Conservation (phyloP, 2,113 vertebrate species). For the Mesitornis unicolor region DNA sequence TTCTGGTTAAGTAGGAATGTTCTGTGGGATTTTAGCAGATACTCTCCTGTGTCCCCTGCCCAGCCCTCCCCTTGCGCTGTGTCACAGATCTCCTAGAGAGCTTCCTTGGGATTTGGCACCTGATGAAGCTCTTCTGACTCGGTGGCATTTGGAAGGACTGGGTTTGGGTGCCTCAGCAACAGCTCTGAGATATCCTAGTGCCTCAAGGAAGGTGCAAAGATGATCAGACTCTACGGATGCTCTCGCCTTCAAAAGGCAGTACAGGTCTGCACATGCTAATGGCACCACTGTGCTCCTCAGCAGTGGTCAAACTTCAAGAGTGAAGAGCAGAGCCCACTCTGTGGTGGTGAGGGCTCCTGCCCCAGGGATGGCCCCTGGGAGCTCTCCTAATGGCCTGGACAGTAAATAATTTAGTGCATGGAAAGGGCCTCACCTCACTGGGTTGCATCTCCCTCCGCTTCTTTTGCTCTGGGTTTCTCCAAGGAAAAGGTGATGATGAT, state of each 20-base stretch:
- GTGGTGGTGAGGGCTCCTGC: background rate
- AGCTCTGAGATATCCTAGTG: background rate
- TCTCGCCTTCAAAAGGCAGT: background rate
- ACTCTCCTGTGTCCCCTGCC: background rate
- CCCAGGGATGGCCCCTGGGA: background rate
- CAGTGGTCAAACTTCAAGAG: background rate
- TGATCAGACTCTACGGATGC: background rate
- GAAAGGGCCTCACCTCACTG: background rate
- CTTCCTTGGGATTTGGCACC: constrained; percentile 39
- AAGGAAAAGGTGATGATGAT: background rate
- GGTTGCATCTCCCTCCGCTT: background rate
- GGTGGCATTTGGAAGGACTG: background rate
- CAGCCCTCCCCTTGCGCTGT: background rate
- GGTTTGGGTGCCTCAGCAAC: background rate
- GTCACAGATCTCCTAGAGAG: background rate
- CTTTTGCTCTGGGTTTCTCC: background rate
- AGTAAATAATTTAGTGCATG: background rate
- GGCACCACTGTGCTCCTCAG: background rate
- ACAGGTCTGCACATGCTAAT: background rate
- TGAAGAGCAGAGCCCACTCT: background rate
- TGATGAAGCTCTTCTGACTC: background rate
- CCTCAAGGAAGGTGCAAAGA: background rate
- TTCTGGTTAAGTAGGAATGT: constrained; percentile 68
- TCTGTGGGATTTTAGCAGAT: constrained; percentile 3
- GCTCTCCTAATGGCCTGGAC: background rate